Conservation (phyloP, 2,888 invertebrate species). For the Nomada hirtipes region DNA sequence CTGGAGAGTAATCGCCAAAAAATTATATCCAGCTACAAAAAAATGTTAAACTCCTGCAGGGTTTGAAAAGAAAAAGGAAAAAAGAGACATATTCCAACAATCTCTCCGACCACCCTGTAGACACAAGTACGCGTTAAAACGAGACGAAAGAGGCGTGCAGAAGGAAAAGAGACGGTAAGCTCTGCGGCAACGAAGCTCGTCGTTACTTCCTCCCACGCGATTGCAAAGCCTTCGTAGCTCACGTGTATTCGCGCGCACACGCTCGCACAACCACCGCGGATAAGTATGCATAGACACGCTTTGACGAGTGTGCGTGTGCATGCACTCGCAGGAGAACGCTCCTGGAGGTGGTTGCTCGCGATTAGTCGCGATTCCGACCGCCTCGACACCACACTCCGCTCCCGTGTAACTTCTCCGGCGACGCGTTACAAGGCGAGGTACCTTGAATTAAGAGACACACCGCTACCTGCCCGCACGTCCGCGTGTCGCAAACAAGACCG, state of each 20-base stretch:
- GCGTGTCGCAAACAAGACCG: no score
- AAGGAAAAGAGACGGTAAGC: slow-evolving; percentile 27
- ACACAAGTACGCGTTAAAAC: not conserved
- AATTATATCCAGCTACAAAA: no score
- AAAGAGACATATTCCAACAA: not conserved
- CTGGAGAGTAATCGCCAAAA: no score
- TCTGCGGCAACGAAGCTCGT: slow-evolving; percentile 53
- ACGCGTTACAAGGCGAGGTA: not conserved
- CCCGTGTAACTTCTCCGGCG: not conserved
- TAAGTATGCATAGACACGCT: not conserved
- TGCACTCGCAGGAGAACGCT: slow-evolving; percentile 49
- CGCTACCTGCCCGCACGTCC: no score
- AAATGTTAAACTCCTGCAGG: no score
- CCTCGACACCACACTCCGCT: slow-evolving; percentile 12
- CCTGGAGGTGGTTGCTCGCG: slow-evolving; percentile 55
- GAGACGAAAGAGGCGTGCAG: not conserved
- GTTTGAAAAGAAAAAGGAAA: not conserved
- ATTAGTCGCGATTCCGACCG: slow-evolving; percentile 57
- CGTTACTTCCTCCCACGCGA: slow-evolving; percentile 47
- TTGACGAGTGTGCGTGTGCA: slow-evolving; percentile 10
- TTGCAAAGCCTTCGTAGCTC: slow-evolving; percentile 32
- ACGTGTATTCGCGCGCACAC: slow-evolving; percentile 14
- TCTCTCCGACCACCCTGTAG: not conserved
- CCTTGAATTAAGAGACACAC: no score
- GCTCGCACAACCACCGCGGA: not conserved